A percentile compares a stretch with the other conserved stretches of the same genome.
Conservation (phyloP, 2,797 vertebrate genomes). For the Helicolenus hilgendorfi region DNA sequence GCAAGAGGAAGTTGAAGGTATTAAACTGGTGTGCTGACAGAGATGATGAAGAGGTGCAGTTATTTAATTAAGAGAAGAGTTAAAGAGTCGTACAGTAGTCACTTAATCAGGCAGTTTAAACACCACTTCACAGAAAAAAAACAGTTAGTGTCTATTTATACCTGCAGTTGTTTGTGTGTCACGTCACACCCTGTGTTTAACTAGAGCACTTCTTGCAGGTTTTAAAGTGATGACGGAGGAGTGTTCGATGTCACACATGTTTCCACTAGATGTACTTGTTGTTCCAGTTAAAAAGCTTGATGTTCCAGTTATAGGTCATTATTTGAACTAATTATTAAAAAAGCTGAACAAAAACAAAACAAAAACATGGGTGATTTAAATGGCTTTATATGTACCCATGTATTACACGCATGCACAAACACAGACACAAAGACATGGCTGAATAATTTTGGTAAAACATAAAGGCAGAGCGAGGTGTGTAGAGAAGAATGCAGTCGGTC, state of each 20-base stretch:
- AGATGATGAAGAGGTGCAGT: neutral
- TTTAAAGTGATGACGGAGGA: neutral
- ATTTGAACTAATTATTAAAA: neutral
- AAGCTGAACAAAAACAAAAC: neutral
- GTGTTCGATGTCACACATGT: neutral
- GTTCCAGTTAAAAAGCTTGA: constrained; percentile 21
- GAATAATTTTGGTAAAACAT: constrained; percentile 12
- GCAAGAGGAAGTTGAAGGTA: neutral
- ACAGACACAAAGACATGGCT: neutral
- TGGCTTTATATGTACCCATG: neutral
- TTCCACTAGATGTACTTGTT: constrained; percentile 32
- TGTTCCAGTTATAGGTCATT: neutral
- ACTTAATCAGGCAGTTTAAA: neutral
- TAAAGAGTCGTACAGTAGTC: neutral
- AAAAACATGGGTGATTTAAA: neutral
- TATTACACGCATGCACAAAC: neutral
- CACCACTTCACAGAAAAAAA: neutral
- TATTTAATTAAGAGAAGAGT: neutral
- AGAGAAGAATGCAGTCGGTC: constrained; percentile 67
- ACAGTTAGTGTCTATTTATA: constrained; percentile 55
- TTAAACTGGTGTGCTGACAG: neutral
- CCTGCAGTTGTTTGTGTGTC: neutral
- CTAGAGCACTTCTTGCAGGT: neutral
- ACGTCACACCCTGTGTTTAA: constrained; percentile 22
- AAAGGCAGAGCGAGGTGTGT: constrained; percentile 24